Evolutionary conservation across 2,113 vertebrate genomes (phyloP).

Genomic region (Orthonyx spaldingii): DNA sequence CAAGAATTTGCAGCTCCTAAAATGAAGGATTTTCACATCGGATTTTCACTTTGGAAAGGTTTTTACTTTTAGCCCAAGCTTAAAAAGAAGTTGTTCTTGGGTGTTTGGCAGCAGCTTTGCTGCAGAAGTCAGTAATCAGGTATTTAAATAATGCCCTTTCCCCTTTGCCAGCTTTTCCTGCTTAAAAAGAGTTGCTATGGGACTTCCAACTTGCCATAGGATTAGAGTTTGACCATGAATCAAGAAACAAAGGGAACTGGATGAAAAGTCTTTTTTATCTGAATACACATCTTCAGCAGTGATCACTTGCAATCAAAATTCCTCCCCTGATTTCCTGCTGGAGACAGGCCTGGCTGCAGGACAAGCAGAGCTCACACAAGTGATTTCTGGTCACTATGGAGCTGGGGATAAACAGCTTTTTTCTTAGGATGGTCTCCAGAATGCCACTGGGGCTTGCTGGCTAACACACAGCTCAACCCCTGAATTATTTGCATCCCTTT

Average conservation of each 20-base stretch:
- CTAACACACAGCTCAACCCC: background rate
- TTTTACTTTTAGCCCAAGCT: background rate
- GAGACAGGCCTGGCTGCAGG: background rate
- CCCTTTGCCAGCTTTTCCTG: conserved; percentile 2
- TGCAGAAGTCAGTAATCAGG: background rate
- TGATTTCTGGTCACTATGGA: background rate
- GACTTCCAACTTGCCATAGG: background rate
- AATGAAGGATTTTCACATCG: background rate
- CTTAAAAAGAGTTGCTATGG: conserved; percentile 13
- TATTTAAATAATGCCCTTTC: conserved; percentile 33
- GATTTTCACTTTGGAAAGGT: background rate
- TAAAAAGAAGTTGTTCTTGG: background rate
- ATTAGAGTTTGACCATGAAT: conserved; percentile 12
- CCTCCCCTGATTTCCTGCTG: background rate
- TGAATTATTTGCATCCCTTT: background rate
- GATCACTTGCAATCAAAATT: conserved; percentile 21
- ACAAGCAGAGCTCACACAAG: background rate
- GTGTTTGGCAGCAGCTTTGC: background rate
- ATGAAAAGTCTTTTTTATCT: conserved; percentile 19
- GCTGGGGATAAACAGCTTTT: background rate
- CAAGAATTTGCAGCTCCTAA: background rate
- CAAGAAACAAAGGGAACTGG: conserved; percentile 23
- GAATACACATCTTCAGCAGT: conserved; percentile 24
- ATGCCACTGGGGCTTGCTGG: background rate
- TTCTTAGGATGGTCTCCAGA: background rate